These are phyloP conservation scores for Hylyphantes graminicola DNA, from an alignment of 1,140 invertebrate species.

Conservation along the genomic window DNA sequence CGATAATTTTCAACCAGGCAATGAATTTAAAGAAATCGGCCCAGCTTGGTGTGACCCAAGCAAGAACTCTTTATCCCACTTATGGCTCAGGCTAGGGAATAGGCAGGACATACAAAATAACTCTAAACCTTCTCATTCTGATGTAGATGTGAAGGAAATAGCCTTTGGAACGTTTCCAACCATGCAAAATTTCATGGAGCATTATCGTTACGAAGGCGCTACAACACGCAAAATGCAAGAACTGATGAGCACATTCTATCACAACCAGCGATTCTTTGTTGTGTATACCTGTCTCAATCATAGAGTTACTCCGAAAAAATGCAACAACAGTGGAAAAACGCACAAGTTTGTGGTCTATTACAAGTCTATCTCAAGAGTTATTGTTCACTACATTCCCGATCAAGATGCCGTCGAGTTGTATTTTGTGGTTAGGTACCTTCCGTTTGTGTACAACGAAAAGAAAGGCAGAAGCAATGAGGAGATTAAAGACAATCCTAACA, in stretches of 20 bases:
- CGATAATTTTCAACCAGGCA: constrained; percentile 9
- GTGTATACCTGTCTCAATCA: constrained; percentile 40
- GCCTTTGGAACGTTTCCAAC: constrained; percentile 49
- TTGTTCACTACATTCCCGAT: constrained; percentile 28
- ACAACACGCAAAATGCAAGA: constrained; percentile 9
- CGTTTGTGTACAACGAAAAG: constrained; percentile 40
- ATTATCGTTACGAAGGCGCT: constrained; percentile 41
- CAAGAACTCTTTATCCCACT: constrained; percentile 17
- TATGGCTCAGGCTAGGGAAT: constrained; percentile 30
- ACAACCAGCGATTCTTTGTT: constrained; percentile 27
- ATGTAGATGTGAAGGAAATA: constrained; percentile 46
- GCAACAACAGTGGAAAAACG: not conserved
- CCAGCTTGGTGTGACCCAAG: constrained; percentile 36
- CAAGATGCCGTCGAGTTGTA: constrained; percentile 19
- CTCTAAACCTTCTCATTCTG: constrained; percentile 34
- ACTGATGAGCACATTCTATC: constrained; percentile 43
- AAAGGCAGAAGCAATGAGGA: not conserved
- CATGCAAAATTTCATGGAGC: constrained; percentile 48
- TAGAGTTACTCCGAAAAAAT: not conserved
- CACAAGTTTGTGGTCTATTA: constrained; percentile 36
- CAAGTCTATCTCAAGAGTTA: constrained; percentile 23
- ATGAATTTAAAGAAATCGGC: constrained; percentile 33
- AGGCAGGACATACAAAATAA: constrained; percentile 3
- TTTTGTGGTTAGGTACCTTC: constrained; percentile 22
- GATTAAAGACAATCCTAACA: not conserved